Evolutionary conservation across 2,797 vertebrate species (phyloP), one percentile per base, ranked within the genome.

Genomic region (Pyrocephalus nanus): DNA sequence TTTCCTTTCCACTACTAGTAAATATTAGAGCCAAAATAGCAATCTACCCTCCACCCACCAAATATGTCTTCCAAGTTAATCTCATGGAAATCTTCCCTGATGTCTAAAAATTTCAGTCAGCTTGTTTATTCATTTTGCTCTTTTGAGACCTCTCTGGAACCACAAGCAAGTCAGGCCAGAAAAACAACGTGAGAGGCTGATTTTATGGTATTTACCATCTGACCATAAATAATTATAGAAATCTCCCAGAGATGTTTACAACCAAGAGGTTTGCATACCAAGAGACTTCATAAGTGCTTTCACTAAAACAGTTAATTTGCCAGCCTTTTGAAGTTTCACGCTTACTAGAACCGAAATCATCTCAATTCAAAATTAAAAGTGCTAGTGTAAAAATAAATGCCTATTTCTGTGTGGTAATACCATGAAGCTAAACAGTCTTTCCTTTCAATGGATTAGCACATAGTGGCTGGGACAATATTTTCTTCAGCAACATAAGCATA

Each of bases 201-300:
- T 90, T 96, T 95, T 84, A 55, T 69, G 73, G 47, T 75, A 66
- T 93, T 92, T 90, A 66, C 32, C 40, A 25, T 81, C 42, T 73
- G 70, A 95, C 30, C 71, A 90, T 66, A 90, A 93, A 86, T 62
- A 95, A 95, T 88, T 62, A 53, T 3, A 75, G 82, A 86, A 75
- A 78, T 62, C n/a, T 95, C 51, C 23, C 72, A 61, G 70, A 84
- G 55, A 71, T 79, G 32, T 92, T 94, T 93, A 53, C 48, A 87
- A 53, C 32, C 47, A 66, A 90, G 70, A 81, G 16, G 30, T 81
- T 50, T 90, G 40, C 43, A 84, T 42, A 75, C 25, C 62, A 81
- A 51, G 15, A 86, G 43, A 78, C 58, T 7, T 81, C 60, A n/a
- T 3, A 30, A 86, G 11, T 27, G 12, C 18, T 81, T 84, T 66